phyloP scores from a whole-genome alignment of 2,888 invertebrate genomes.

The Phymatocera aterrima region DNA sequence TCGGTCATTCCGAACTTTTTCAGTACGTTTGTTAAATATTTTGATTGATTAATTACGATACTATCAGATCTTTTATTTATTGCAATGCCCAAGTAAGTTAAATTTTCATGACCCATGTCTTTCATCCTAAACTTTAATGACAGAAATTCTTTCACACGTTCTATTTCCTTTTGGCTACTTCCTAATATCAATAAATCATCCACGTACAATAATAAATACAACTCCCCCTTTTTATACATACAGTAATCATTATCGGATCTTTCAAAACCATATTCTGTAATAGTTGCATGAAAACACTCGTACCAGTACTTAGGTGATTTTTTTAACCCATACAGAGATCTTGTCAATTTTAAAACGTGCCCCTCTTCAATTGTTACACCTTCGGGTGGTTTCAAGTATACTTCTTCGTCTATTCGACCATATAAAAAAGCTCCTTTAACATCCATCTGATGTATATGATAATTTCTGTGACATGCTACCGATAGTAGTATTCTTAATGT shows the following conservation, averaged over 20 bases:
- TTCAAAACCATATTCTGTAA: slow-evolving; percentile 44
- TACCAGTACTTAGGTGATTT: slow-evolving; percentile 49
- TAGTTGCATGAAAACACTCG: slow-evolving; percentile 42
- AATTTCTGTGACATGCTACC: slow-evolving; percentile 44
- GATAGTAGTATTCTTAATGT: slow-evolving; percentile 51
- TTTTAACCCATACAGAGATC: slow-evolving; percentile 55
- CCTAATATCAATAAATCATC: slow-evolving; percentile 46
- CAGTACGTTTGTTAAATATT: slow-evolving; percentile 35
- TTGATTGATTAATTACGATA: slow-evolving; percentile 21
- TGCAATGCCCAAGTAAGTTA: slow-evolving; percentile 45
- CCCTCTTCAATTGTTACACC: slow-evolving; percentile 47
- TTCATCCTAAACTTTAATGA: slow-evolving; percentile 46
- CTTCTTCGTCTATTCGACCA: slow-evolving; percentile 55
- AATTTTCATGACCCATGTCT: slow-evolving; percentile 45
- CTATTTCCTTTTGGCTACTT: slow-evolving; percentile 26
- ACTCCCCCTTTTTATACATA: slow-evolving; percentile 6
- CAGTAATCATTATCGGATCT: slow-evolving; percentile 44
- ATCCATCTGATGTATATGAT: slow-evolving; percentile 54
- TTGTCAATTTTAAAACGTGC: slow-evolving; percentile 55
- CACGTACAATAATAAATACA: slow-evolving; percentile 45
- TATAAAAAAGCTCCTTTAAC: slow-evolving; percentile 56
- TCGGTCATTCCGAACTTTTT: slow-evolving; percentile 31
- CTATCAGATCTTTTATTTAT: slow-evolving; percentile 30
- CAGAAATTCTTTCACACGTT: slow-evolving; percentile 22
- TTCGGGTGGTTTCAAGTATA: slow-evolving; percentile 53